Percentiles rank a stretch among this genome's conserved stretches.
phyloP scores from a whole-genome alignment of 1,140 invertebrate species.

The Glossosoma conforme region DNA sequence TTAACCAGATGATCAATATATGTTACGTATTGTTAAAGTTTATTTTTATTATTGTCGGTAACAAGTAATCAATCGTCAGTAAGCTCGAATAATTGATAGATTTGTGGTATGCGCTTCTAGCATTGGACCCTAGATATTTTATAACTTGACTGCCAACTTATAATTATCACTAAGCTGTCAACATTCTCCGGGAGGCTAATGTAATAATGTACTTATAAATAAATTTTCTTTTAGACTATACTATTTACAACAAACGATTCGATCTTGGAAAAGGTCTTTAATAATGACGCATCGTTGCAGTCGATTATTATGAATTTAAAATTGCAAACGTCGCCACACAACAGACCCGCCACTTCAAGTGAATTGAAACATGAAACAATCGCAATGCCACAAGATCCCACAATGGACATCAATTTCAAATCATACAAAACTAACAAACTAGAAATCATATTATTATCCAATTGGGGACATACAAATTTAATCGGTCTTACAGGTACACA shows the following conservation, averaged over 20 bases:
- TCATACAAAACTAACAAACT: slow-evolving; percentile 46
- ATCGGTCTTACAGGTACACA: slow-evolving; percentile 57
- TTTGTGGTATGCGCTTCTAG: no score
- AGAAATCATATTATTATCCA: slow-evolving; percentile 52
- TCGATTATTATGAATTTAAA: slow-evolving; percentile 42
- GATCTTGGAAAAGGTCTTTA: slow-evolving; percentile 68
- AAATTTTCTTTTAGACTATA: slow-evolving; percentile 62
- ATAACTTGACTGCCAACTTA: no score
- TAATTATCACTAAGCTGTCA: no score
- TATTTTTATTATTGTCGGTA: no score
- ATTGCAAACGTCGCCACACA: slow-evolving; percentile 35
- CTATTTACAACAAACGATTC: slow-evolving; percentile 72
- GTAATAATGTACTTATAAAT: no score
- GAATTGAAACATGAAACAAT: slow-evolving; percentile 35
- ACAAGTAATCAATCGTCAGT: no score
- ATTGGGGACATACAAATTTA: slow-evolving; percentile 53
- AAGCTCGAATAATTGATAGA: no score
- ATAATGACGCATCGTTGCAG: slow-evolving; percentile 65
- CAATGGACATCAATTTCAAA: slow-evolving; percentile 36
- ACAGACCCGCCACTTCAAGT: slow-evolving; percentile 56
- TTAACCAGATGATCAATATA: no score
- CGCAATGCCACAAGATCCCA: slow-evolving; percentile 29
- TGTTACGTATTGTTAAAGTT: no score
- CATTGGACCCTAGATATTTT: no score
- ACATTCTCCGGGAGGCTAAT: no score